These are phyloP conservation scores for Xylocopa sonorina DNA, from an alignment of 1,140 invertebrate genomes.

Conservation along the genomic window DNA sequence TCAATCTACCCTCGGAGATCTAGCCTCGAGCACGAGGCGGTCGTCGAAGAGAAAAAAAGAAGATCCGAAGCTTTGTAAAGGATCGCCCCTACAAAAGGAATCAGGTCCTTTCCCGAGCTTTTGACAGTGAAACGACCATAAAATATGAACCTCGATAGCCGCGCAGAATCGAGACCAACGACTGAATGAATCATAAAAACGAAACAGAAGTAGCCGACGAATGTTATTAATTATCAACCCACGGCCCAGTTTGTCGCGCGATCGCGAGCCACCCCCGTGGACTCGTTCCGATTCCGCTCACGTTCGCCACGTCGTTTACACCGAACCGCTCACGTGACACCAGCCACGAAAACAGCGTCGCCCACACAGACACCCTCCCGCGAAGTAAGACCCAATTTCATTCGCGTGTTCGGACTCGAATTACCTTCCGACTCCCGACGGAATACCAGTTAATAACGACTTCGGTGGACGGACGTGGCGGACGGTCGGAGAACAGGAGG, in stretches of 20 bases:
- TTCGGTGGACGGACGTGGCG: slow-evolving; percentile 42
- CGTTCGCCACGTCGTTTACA: slow-evolving; percentile 56
- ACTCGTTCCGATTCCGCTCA: slow-evolving; percentile 47
- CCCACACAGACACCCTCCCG: background rate
- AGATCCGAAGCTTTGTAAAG: too few species aligned
- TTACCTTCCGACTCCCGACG: slow-evolving; percentile 54
- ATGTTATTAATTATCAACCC: slow-evolving; percentile 24
- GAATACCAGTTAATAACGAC: slow-evolving; percentile 61
- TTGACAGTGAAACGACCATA: background rate
- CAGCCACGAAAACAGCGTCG: background rate
- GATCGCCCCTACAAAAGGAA: background rate
- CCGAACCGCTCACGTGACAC: slow-evolving; percentile 27
- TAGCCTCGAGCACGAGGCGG: background rate
- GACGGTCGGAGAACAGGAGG: background rate
- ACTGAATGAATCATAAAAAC: background rate
- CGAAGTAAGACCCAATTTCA: slow-evolving; percentile 59
- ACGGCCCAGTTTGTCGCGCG: background rate
- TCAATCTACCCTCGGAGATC: background rate
- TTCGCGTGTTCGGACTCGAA: slow-evolving; percentile 65
- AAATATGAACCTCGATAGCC: background rate
- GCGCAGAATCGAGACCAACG: background rate
- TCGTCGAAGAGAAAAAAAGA: too few species aligned
- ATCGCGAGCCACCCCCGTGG: background rate
- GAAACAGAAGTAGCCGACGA: background rate
- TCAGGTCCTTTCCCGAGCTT: background rate